phyloP scores from a whole-genome alignment of 2,113 vertebrate genomes.

The Dissostichus mawsoni region DNA sequence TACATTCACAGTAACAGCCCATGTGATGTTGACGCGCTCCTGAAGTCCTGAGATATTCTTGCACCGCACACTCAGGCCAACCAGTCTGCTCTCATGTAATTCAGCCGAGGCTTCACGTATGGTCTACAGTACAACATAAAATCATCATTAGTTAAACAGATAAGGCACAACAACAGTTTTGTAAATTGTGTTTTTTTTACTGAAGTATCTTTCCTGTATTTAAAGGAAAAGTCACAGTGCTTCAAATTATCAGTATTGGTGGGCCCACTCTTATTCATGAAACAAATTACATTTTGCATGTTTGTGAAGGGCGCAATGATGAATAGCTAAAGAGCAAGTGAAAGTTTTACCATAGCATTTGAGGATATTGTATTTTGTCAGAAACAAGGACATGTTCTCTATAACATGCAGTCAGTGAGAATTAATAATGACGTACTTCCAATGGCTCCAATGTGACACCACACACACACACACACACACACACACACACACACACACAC shows the following conservation, averaged over 20 bases:
- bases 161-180: background rate
- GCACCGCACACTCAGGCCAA: slow-evolving; percentile 42
- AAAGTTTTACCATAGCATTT: no score
- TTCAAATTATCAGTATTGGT: background rate
- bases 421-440: background rate
- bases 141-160: background rate
- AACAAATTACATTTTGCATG: background rate
- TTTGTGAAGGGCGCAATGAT: background rate
- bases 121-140: slow-evolving; percentile 29
- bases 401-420: background rate
- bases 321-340: background rate
- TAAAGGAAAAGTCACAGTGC: background rate
- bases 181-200: background rate
- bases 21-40: slow-evolving; percentile 61
- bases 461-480: no score
- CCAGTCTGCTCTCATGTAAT: slow-evolving; percentile 29
- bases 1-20: slow-evolving; percentile 30
- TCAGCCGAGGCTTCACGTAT: rapidly evolving
- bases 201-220: background rate
- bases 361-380: background rate
- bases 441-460: no score
- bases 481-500: no score
- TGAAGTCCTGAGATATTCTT: slow-evolving; percentile 20
- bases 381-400: background rate
- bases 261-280: background rate